Base-by-base conservation (phyloP, 2,888 invertebrate species). In the Entomobrya proxima region DNA sequence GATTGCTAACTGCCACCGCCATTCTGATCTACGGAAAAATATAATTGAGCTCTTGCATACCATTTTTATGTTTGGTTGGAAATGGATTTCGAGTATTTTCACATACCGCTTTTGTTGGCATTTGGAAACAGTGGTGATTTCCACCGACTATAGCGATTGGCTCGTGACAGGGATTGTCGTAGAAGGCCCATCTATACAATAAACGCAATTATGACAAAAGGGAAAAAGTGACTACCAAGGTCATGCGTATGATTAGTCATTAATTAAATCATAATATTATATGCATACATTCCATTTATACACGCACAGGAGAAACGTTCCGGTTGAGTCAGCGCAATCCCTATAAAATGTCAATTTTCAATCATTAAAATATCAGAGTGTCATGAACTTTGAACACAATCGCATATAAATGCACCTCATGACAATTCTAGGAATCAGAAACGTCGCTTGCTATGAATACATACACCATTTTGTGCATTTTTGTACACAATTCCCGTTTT, bases 171-270 rank as follows among this genome's bases (percentile, higher is more conserved):
- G 83, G 72, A 15, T 79, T 77, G 1, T 79, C 64, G 21, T 86
- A 86, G 30, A 86, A 86, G 5, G 86, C 86, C 86, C 86, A 86
- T 35, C 86, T 86, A n/a, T n/a, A n/a, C n/a, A n/a, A n/a, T n/a
- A n/a, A n/a, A n/a, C n/a, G n/a, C n/a, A n/a, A n/a, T n/a, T n/a
- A n/a, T n/a, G n/a, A n/a, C 44, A 40, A 15, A 40, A 40, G 13
- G 44, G 44, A n/a, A n/a, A n/a, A n/a, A n/a, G n/a, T n/a, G n/a
- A n/a, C n/a, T n/a, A n/a, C n/a, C n/a, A n/a, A n/a, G n/a, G n/a
- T n/a, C n/a, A n/a, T n/a, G n/a, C n/a, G n/a, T n/a, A n/a, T n/a
- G n/a, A n/a, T n/a, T n/a, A n/a, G n/a, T n/a, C n/a, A n/a, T n/a
- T n/a, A n/a, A n/a, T n/a, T n/a, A n/a, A n/a, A n/a, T n/a, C n/a